These are phyloP conservation scores for Drosophila watanabei DNA, from an alignment of 1,140 invertebrate genomes.

Conservation along the genomic window DNA sequence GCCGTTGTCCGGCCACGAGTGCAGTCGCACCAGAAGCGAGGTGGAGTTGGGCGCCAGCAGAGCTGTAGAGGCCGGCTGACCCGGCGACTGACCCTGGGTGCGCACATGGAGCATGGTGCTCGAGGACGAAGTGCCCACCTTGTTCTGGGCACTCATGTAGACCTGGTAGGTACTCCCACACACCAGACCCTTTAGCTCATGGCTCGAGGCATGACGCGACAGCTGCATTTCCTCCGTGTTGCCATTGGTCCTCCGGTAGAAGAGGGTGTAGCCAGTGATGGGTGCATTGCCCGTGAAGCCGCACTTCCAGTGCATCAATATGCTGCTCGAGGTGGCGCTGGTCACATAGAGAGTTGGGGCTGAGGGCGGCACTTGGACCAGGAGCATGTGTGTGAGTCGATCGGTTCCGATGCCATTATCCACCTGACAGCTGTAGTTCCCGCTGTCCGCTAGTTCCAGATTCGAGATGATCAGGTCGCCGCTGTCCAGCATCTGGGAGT, in stretches of 20 bases:
- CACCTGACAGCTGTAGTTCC: constrained; percentile 92
- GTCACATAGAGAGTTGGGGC: constrained; percentile 90
- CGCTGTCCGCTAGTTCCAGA: constrained; percentile 89
- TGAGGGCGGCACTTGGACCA: constrained; percentile 89
- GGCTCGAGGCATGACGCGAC: constrained; percentile 88
- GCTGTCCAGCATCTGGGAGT: constrained; percentile 88
- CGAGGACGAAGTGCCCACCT: constrained; percentile 90
- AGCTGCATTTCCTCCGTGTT: constrained; percentile 89
- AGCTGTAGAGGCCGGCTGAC: constrained; percentile 88
- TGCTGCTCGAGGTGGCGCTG: constrained; percentile 90
- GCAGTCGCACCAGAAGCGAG: constrained; percentile 90
- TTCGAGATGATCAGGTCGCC: constrained; percentile 89
- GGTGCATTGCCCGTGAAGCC: constrained; percentile 90
- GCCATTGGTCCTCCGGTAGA: constrained; percentile 89
- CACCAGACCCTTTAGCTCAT: constrained; percentile 89
- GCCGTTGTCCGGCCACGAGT: constrained; percentile 92
- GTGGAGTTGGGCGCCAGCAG: constrained; percentile 91
- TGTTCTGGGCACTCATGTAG: constrained; percentile 90
- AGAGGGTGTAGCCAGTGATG: constrained; percentile 89
- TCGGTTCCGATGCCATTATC: constrained; percentile 91
- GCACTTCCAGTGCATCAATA: constrained; percentile 90
- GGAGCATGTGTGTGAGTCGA: constrained; percentile 87
- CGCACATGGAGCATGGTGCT: constrained; percentile 90
- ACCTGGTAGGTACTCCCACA: constrained; percentile 92
- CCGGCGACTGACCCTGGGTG: constrained; percentile 91